Percentiles rank a stretch among this genome's conserved stretches.
phyloP scores from a whole-genome alignment of 2,888 invertebrate genomes.

The Alcis repandata region DNA sequence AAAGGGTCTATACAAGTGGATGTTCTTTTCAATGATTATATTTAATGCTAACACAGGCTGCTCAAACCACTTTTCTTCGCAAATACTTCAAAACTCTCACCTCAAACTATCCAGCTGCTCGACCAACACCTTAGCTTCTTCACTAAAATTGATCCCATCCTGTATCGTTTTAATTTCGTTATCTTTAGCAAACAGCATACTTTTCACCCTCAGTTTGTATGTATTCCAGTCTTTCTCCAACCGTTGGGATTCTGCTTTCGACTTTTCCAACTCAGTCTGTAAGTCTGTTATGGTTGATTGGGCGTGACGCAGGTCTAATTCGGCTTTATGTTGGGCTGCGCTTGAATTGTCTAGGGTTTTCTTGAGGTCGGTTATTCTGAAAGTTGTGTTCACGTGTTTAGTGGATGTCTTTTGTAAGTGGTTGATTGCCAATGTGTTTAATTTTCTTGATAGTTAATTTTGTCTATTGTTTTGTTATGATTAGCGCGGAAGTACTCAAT shows the following conservation, averaged over 20 bases:
- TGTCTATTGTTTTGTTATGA: too few species aligned
- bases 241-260: slow-evolving; percentile 66
- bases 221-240: slow-evolving; percentile 79
- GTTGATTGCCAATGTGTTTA: too few species aligned
- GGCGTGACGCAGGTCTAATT: slow-evolving; percentile 73
- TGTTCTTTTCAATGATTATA: too few species aligned
- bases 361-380: slow-evolving; percentile 61
- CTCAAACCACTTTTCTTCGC: too few species aligned
- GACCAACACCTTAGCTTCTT: slow-evolving; percentile 71
- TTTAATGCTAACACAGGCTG: too few species aligned
- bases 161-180: slow-evolving; percentile 71
- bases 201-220: slow-evolving; percentile 78
- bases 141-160: slow-evolving; percentile 63
- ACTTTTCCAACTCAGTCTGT: slow-evolving; percentile 65
- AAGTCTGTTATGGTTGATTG: slow-evolving; percentile 67
- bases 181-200: slow-evolving; percentile 75
- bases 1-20: too few species aligned
- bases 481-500: too few species aligned
- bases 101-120: slow-evolving; percentile 70
- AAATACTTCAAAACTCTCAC: slow-evolving; percentile 55
- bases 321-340: slow-evolving; percentile 61
- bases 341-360: slow-evolving; percentile 58
- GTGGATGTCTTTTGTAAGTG: too few species aligned
- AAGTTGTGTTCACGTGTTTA: slow-evolving; percentile 27
- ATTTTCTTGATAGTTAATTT: too few species aligned